Evolutionary conservation across 2,888 invertebrate genomes (phyloP), one percentile per base, ranked within the genome.

Genomic region (Pristionchus mayeri): DNA sequence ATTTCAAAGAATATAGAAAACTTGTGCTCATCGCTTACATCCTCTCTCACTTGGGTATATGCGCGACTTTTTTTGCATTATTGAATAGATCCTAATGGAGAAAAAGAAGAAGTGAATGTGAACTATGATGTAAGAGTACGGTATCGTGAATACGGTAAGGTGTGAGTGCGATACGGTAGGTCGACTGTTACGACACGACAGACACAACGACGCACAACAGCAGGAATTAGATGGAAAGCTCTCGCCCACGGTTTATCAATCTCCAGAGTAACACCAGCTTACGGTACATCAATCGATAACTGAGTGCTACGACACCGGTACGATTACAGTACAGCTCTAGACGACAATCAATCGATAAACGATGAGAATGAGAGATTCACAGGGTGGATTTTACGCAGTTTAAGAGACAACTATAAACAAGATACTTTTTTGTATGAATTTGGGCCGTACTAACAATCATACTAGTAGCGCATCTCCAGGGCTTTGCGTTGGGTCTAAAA

Each of bases 211-310:
- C 37, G 40, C 71, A 71, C 3, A 40, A 71, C 71, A 0, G n/a
- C 40, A 40, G 11, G 37, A 71, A 40, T n/a, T 40, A 40, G 18
- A 71, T 30, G 37, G n/a, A 34, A 71, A 60, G 37, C 40, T 40
- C 71, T 44, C 71, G 40, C 71, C 40, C 40, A 71, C 71, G 71
- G 71, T 71, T 71, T 71, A 71, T 71, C 71, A 44, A 40, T 71
- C 37, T 44, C 40, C 71, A 71, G 71, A 40, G 6, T n/a, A n/a
- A n/a, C 24, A 71, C 71, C 71, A 44, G 71, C 40, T 71, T 40
- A 71, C 71, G 71, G 71, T 44, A 71, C n/a, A 71, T 71, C 71
- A 71, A 71, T 71, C 71, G 24, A 71, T 44, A 71, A 71, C 40
- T 71, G 71, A 71, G 40, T 40, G n/a, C 71, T 40, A 30, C 40